These are phyloP conservation scores for Oreortyx pictus DNA, from an alignment of 2,797 vertebrate species.

Conservation along the genomic window DNA sequence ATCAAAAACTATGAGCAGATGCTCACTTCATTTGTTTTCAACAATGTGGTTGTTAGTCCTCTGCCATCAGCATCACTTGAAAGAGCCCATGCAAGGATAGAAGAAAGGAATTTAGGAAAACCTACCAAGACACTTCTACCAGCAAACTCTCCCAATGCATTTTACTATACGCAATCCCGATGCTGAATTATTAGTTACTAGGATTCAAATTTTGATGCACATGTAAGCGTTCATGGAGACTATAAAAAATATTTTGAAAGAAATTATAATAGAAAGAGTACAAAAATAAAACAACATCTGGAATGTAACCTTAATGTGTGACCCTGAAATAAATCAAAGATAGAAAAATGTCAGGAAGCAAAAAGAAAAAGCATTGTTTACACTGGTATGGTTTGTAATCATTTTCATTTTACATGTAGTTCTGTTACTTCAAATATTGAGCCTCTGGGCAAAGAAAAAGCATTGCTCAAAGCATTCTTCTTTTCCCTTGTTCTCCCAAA, in stretches of 20 bases:
- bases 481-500: constrained; percentile 5
- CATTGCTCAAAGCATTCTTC: constrained; percentile 5
- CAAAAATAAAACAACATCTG: not conserved
- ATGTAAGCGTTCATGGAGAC: not conserved
- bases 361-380: not conserved
- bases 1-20: constrained; percentile 1
- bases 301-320: not conserved
- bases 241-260: not conserved
- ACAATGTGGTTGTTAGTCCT: not conserved
- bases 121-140: not conserved
- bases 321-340: not conserved
- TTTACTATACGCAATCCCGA: not conserved
- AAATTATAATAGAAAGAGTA: not conserved
- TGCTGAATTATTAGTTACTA: not conserved
- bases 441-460: constrained; percentile 2
- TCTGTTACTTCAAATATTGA: constrained; percentile 33
- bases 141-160: not conserved
- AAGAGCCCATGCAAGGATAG: not conserved
- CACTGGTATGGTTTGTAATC: not conserved
- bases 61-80: not conserved
- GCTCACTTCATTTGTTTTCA: not conserved
- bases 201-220: not conserved
- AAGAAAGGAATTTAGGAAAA: not conserved
- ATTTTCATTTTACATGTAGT: constrained; percentile 28
- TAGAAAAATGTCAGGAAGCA: not conserved